Evolutionary conservation across 2,888 invertebrate species (phyloP).

Genomic region (Apotomis betuletana): DNA sequence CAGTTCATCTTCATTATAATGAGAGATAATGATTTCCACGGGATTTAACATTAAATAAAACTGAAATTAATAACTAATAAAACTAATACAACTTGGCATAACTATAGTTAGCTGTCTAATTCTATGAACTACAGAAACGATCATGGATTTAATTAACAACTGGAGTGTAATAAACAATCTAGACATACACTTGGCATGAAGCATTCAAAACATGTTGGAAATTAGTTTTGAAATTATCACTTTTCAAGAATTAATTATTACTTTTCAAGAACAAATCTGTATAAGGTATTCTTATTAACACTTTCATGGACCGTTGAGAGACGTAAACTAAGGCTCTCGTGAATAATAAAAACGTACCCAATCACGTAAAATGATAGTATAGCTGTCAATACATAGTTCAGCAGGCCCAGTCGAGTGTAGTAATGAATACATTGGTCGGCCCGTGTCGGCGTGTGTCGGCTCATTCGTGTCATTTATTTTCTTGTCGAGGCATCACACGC

Average conservation of each 20-base stretch:
- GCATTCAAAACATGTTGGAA: neutral
- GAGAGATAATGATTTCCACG: too few relatives aligned
- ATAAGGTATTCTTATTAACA: too few relatives aligned
- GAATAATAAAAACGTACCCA: too few relatives aligned
- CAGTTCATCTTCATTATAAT: too few relatives aligned
- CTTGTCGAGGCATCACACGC: constrained; percentile 39
- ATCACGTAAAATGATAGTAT: neutral
- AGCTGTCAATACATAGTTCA: neutral
- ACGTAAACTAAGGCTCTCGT: too few relatives aligned
- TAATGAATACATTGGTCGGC: constrained; percentile 33
- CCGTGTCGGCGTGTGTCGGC: constrained; percentile 24
- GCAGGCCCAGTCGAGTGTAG: constrained; percentile 15
- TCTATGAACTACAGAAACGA: neutral
- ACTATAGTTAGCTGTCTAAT: neutral
- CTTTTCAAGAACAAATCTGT: neutral
- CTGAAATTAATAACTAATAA: too few relatives aligned
- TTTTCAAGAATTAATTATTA: neutral
- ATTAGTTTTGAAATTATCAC: neutral
- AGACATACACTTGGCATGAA: neutral
- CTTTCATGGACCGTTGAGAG: too few relatives aligned
- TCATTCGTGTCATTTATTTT: constrained; percentile 39
- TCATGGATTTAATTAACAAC: neutral
- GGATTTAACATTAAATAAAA: too few relatives aligned
- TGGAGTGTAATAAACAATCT: neutral
- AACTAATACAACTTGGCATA: neutral